Percentiles rank a stretch among this genome's conserved stretches.
Conservation (phyloP, 2,797 vertebrate species). For the Myiothlypis coronata region DNA sequence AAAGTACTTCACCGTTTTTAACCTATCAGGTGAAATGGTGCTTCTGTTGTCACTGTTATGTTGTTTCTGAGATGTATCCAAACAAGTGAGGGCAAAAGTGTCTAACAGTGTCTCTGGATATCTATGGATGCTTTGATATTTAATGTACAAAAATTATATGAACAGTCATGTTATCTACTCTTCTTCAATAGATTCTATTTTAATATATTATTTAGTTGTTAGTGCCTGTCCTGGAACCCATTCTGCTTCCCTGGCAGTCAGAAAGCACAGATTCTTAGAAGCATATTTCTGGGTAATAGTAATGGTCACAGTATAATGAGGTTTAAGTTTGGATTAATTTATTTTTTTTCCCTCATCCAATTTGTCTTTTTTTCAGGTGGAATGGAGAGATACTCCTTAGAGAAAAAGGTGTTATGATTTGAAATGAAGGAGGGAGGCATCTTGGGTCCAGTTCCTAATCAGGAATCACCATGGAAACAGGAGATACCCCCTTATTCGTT, state of each 20-base stretch:
- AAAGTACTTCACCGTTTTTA: not conserved
- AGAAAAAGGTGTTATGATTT: not conserved
- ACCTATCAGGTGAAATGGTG: not conserved
- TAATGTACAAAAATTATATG: not conserved
- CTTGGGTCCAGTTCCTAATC: not conserved
- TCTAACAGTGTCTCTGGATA: not conserved
- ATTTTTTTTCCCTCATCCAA: not conserved
- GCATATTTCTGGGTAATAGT: not conserved
- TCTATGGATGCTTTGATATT: not conserved
- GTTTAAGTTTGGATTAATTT: not conserved
- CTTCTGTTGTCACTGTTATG: not conserved
- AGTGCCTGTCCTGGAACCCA: not conserved
- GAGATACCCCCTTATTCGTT: accelerated
- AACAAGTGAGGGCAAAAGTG: not conserved
- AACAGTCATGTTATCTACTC: accelerated
- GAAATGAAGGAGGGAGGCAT: not conserved
- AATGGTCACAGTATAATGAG: not conserved
- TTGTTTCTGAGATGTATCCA: not conserved
- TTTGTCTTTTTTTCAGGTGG: not conserved
- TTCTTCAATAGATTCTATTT: not conserved
- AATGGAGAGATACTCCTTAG: not conserved
- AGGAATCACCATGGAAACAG: not conserved
- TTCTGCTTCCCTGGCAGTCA: not conserved
- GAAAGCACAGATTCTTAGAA: not conserved
- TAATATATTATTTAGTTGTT: not conserved